Conservation (phyloP, 2,888 invertebrate genomes). For the Plutella xylostella region DNA sequence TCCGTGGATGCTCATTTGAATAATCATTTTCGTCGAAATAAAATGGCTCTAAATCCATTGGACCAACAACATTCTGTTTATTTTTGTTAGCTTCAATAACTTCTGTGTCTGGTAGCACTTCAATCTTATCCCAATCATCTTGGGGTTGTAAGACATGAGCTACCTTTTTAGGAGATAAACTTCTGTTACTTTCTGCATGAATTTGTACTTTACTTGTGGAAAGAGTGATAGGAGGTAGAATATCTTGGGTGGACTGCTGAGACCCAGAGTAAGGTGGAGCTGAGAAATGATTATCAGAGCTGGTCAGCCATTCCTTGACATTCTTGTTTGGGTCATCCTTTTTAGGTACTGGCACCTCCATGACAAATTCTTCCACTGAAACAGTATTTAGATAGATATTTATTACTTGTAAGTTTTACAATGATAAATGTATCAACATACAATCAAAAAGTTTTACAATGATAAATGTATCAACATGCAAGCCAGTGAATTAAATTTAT, state of each 20-base stretch:
- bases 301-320: slow-evolving; percentile 51
- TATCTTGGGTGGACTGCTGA: slow-evolving; percentile 31
- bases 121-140: slow-evolving; percentile 60
- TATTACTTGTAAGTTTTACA: too few relatives aligned
- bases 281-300: slow-evolving; percentile 55
- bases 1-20: slow-evolving; percentile 36
- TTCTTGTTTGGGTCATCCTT: slow-evolving; percentile 37
- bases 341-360: not conserved
- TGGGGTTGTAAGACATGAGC: slow-evolving; percentile 28
- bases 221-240: slow-evolving; percentile 26
- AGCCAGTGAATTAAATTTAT: too few relatives aligned
- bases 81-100: slow-evolving; percentile 22
- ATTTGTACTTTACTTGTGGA: slow-evolving; percentile 39
- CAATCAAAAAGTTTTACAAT: too few relatives aligned
- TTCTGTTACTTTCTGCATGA: slow-evolving; percentile 31
- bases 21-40: slow-evolving; percentile 37
- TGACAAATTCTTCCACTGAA: slow-evolving; percentile 42
- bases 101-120: slow-evolving; percentile 38
- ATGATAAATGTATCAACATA: too few relatives aligned
- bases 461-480: too few relatives aligned
- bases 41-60: slow-evolving; percentile 41
- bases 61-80: slow-evolving; percentile 34
- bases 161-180: slow-evolving; percentile 26
- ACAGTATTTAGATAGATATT: slow-evolving; percentile 16
- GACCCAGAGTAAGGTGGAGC: slow-evolving; percentile 30